Percentiles rank a stretch among this genome's conserved stretches.
phyloP scores from a whole-genome alignment of 2,113 vertebrate genomes.

The Aythya baeri region DNA sequence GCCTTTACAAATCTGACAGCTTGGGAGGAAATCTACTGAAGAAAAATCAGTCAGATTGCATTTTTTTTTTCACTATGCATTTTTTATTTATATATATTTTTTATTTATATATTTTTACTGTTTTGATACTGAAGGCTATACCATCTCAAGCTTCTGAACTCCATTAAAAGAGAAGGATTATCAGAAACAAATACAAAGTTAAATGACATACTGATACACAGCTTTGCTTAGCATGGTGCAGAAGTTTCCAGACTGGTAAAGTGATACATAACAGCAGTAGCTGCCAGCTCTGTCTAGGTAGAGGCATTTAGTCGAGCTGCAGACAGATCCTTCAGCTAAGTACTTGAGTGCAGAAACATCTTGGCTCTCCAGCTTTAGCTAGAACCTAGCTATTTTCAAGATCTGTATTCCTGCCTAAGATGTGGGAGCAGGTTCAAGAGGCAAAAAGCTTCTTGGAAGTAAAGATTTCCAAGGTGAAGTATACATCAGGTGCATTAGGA shows the following conservation, averaged over 20 bases:
- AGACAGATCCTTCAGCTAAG: slow-evolving; percentile 23
- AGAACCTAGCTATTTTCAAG: neutral
- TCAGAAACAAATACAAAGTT: neutral
- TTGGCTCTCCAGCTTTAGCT: neutral
- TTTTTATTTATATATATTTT: neutral
- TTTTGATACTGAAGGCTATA: neutral
- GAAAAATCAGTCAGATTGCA: neutral
- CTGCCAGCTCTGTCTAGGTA: slow-evolving; percentile 11
- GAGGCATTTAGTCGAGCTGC: neutral
- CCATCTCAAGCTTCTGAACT: neutral
- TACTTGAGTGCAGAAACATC: neutral
- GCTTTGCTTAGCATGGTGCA: neutral
- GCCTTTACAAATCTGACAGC: neutral
- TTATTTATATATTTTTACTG: neutral
- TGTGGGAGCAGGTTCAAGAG: neutral
- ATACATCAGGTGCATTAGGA: neutral
- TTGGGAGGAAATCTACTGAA: neutral
- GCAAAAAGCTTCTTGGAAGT: neutral
- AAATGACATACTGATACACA: neutral
- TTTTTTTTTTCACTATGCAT: neutral
- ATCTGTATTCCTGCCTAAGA: neutral
- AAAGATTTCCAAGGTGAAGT: neutral
- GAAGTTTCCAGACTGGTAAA: slow-evolving; percentile 29
- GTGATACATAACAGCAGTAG: neutral
- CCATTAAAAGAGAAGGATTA: neutral